Base-by-base conservation (phyloP, 2,888 invertebrate genomes). In the Ferrisia virgata region DNA sequence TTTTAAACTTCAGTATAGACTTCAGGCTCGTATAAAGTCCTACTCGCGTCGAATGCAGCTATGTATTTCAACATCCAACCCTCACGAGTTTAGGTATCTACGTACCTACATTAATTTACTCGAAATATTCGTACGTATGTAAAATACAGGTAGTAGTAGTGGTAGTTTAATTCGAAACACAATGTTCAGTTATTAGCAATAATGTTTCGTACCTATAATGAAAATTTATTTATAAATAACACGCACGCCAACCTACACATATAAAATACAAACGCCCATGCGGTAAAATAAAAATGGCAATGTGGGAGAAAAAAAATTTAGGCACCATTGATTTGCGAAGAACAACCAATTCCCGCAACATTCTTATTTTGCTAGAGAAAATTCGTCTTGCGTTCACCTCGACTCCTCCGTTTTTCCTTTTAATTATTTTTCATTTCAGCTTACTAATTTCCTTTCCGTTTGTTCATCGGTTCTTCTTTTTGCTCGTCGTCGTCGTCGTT, bases 391-490 rank as follows among this genome's bases (percentile, higher is more conserved):
- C 83, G 72, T 83, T 83, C 76, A 72, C 83, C 69, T 72, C 83
- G 76, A 83, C 36, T 83, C 72, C 83, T 64, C 25, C 69, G 47
- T 69, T 83, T 83, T 83, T 69, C 83, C 76, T 83, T 83, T 83
- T 83, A 83, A 83, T 83, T 83, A 83, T 83, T 83, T 83, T 83
- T 83, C 83, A 83, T 83, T 83, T 83, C 83, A 83, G 83, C 83
- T 83, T 83, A 83, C 83, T 83, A 83, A 83, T 83, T 83, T 83
- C 83, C 83, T 83, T 83, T 83, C 83, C 83, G 72, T 83, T 83
- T 83, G 83, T 83, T 83, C 83, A 72, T 72, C 83, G 83, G 83
- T 83, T 83, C 82, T 82, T 83, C 76, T 83, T 72, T 72, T 72
- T 83, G 25, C 69, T 11, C 31, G 40, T 15, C 83, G 47, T 80